Evolutionary conservation across 2,888 invertebrate genomes (phyloP), one percentile per base, ranked within the genome.

Genomic region (Proisotoma minuta): DNA sequence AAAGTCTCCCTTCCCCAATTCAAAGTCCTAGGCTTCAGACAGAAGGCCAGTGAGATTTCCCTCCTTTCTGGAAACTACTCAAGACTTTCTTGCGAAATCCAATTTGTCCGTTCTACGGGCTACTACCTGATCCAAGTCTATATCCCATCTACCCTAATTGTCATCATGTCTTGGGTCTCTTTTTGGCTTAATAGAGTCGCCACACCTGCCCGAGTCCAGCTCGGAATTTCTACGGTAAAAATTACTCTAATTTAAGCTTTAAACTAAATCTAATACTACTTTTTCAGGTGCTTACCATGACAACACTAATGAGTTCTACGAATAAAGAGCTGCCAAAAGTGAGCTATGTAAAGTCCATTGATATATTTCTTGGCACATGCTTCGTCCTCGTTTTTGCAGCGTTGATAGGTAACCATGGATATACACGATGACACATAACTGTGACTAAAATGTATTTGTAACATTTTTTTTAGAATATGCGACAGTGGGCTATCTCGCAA

Each of bases 361-460:
- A 50, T n/a, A n/a, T 50, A 4, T 50, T 50, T 20, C 50, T 50
- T 3, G 50, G 50, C 4, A 50, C 50, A 4, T 50, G 50, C 23
- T 96, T 96, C 89, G 92, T 96, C 78, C 96, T 96, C 95, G 96
- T 96, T 78, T 96, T 96, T 84, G 95, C 94, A 76, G 94, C 94
- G 80, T 83, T 97, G 78, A 82, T 97, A 82, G 92, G 92, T 91
- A 84, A 87, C 18, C 8, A n/a, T n/a, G n/a, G n/a, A n/a, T n/a
- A n/a, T n/a, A n/a, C n/a, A n/a, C n/a, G n/a, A n/a, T n/a, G n/a
- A n/a, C n/a, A n/a, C 34, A 34, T 34, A 34, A 10, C 8, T 10
- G 34, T 34, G 15, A 34, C 8, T 34, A 34, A 34, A 34, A 34
- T 10, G 8, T 12, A 34, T 34, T 10, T 34, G 34, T 34, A n/a